Base-by-base conservation (phyloP, 30 jellyfish, hydroid and myxozoan species). In the Hydractinia echinata region DNA sequence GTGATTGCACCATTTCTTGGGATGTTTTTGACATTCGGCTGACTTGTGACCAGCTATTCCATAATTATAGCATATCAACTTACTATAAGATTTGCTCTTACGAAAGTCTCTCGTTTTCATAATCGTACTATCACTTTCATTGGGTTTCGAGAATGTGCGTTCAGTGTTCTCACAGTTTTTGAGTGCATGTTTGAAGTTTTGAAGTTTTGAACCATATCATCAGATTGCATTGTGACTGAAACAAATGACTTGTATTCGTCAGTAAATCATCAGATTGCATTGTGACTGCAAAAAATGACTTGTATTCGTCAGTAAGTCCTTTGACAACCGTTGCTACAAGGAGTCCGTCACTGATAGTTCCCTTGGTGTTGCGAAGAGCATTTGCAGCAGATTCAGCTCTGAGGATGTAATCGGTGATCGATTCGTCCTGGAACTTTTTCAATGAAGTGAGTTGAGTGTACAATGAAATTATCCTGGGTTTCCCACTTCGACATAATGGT, bases 21-120 rank as follows among this genome's bases (percentile, higher is more conserved):
- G 50, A 16, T 21, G 44, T 68, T 82, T 73, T 10, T 73, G 16
- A 66, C 92, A 87, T 39, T 87, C 94, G 4, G 94, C 14, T 5
- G 96, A 81, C 62, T 87, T 87, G 91, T 87, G 96, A 19, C 94
- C 94, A 19, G 88, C 70, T 5, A 51, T 53, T 39, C 94, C 94
- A 82, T 88, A 81, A 44, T 73, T 54, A 53, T 81, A 87, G 62
- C 96, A 87, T 16, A 66, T 71, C 5, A 62, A 5, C 10, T 62
- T 62, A 50, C 5, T 50, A 50, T 5, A 10, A 6, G 4, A 5
- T 5, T 62, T 5, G 73, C 30, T 62, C 4, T 71, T 71, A 51
- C 13, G 55, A 62, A 5, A 20, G 5, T 71, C 81, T 16, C 81
- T 71, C 58, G 81, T 71, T 74, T 84, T 84, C 83, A 73, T 53